phyloP scores from a whole-genome alignment of 1,140 invertebrate species.

The Calephelis nemesis region DNA sequence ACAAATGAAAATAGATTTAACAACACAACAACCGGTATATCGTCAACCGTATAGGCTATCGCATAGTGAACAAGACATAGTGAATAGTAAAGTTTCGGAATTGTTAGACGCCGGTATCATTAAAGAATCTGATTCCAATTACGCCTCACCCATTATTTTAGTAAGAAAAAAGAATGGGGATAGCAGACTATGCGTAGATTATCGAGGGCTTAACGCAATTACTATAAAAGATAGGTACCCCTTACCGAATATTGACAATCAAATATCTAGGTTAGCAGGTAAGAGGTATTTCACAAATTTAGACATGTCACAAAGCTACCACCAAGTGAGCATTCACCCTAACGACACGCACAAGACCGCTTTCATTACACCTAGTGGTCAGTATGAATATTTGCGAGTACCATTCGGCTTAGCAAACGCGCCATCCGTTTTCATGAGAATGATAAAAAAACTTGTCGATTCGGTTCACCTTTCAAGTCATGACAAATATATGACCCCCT shows the following conservation, averaged over 20 bases:
- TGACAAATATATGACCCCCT: slow-evolving; percentile 22
- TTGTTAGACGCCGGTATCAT: slow-evolving; percentile 34
- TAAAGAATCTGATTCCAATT: slow-evolving; percentile 36
- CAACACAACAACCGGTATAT: slow-evolving; percentile 29
- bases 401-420: slow-evolving; percentile 50
- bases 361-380: slow-evolving; percentile 50
- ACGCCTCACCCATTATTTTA: slow-evolving; percentile 33
- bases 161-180: slow-evolving; percentile 38
- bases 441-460: slow-evolving; percentile 36
- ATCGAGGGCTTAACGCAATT: slow-evolving; percentile 45
- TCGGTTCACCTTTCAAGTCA: slow-evolving; percentile 7
- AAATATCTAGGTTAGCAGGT: slow-evolving; percentile 34
- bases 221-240: slow-evolving; percentile 51
- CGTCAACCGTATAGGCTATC: slow-evolving; percentile 37
- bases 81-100: slow-evolving; percentile 31
- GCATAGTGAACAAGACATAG: slow-evolving; percentile 31
- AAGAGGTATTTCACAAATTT: slow-evolving; percentile 44
- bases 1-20: slow-evolving; percentile 35
- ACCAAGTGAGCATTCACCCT: slow-evolving; percentile 59
- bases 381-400: slow-evolving; percentile 48
- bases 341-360: slow-evolving; percentile 33
- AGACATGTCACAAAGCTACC: slow-evolving; percentile 69
- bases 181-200: slow-evolving; percentile 42
- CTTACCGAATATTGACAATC: slow-evolving; percentile 39
- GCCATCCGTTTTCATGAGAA: slow-evolving; percentile 33